Conservation (phyloP, 1,140 invertebrate species). For the Drosophila pseudoananassae region DNA sequence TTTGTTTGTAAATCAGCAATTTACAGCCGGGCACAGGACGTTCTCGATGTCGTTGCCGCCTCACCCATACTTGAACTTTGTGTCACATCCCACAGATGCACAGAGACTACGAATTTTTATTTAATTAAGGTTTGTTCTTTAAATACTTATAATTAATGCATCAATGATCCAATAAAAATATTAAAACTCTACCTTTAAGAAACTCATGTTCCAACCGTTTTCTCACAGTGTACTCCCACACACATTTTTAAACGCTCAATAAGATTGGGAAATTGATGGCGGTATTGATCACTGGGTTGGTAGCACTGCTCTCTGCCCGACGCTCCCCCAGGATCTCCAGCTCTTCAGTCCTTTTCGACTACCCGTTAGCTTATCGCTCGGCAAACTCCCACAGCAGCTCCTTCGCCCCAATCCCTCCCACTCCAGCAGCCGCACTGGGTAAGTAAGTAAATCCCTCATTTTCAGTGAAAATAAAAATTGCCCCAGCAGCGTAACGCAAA, state of each 20-base stretch:
- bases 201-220: not conserved
- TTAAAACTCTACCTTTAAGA: not conserved
- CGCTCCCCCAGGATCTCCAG: not conserved
- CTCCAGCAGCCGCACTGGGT: conserved; percentile 24
- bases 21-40: conserved; percentile 68
- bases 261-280: conserved; percentile 81
- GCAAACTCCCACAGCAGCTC: conserved; percentile 2
- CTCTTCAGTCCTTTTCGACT: conserved; percentile 12
- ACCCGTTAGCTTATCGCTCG: conserved; percentile 51
- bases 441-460: conserved; percentile 77
- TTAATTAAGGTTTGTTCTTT: too few species aligned
- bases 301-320: conserved; percentile 12
- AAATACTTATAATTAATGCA: too few species aligned
- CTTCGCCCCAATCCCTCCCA: not conserved
- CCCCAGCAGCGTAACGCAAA: conserved; percentile 81
- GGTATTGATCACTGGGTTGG: conserved; percentile 71
- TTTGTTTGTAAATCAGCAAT: conserved; percentile 82
- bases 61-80: not conserved
- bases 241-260: conserved; percentile 77
- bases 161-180: too few species aligned
- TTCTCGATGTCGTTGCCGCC: conserved; percentile 42
- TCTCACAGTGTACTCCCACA: conserved; percentile 31
- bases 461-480: conserved; percentile 83
- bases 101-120: too few species aligned
- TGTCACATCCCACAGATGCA: not conserved